These are phyloP conservation scores for Penaeus indicus DNA, from an alignment of 1,140 invertebrate genomes.

Conservation along the genomic window DNA sequence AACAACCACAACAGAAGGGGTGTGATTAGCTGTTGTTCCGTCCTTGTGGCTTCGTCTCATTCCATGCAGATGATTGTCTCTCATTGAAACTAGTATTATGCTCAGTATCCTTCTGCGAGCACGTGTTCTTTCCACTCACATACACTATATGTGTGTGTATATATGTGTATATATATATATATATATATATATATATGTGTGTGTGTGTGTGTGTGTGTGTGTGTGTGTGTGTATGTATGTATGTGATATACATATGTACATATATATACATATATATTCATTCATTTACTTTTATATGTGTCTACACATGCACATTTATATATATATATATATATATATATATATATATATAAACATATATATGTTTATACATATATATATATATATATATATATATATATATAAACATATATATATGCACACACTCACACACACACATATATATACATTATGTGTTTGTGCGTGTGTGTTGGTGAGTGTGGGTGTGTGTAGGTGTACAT, in stretches of 20 bases:
- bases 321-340: not conserved
- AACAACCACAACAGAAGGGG: too few species aligned
- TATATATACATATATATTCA: not conserved
- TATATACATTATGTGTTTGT: conserved; percentile 12
- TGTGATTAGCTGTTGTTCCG: too few species aligned
- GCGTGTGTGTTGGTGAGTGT: not conserved
- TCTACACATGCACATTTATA: not conserved
- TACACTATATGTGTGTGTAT: not conserved
- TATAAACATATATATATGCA: not conserved
- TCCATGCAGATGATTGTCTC: too few species aligned
- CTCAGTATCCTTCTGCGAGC: too few species aligned
- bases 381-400: not conserved
- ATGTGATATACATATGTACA: not conserved
- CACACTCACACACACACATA: not conserved
- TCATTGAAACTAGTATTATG: too few species aligned
- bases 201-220: not conserved
- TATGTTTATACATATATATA: not conserved
- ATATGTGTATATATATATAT: not conserved
- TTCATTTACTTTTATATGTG: not conserved
- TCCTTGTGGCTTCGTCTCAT: too few species aligned
- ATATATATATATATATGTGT: not conserved
- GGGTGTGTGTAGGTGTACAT: not conserved
- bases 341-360: not conserved
- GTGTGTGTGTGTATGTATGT: not conserved
- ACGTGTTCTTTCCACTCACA: too few species aligned